Percentiles rank a stretch among this genome's conserved stretches.
Conservation (phyloP, 2,888 invertebrate species). For the Mythimna impura region DNA sequence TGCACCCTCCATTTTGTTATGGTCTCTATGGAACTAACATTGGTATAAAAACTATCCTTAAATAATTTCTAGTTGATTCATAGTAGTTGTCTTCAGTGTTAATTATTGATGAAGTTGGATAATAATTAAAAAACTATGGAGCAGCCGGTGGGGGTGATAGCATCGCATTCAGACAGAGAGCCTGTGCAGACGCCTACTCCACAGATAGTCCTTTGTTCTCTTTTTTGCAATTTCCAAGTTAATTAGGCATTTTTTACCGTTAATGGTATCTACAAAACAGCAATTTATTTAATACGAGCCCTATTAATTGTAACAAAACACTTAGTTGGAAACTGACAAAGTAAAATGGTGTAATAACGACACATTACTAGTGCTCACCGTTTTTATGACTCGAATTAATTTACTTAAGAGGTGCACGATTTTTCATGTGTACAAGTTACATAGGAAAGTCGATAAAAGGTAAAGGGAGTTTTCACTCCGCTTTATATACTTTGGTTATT, state of each 20-base stretch:
- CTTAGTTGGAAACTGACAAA: constrained; percentile 48
- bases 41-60: background rate
- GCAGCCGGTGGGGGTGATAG: constrained; percentile 60
- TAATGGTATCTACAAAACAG: constrained; percentile 28
- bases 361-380: constrained; percentile 12
- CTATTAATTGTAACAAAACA: constrained; percentile 32
- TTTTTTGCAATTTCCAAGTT: constrained; percentile 49
- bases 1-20: background rate
- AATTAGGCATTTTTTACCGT: constrained; percentile 45
- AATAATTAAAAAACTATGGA: constrained; percentile 60
- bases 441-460: constrained; percentile 19
- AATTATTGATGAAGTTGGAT: constrained; percentile 48
- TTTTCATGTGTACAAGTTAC: constrained; percentile 22
- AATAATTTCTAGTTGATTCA: background rate
- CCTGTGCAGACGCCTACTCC: constrained; percentile 51
- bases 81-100: constrained; percentile 17
- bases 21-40: background rate
- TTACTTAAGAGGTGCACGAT: constrained; percentile 19
- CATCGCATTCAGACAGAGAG: constrained; percentile 59
- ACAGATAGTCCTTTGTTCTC: constrained; percentile 45
- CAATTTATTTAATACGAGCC: constrained; percentile 32
- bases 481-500: background rate
- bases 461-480: background rate
- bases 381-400: constrained; percentile 40
- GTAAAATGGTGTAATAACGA: constrained; percentile 38